phyloP scores from a whole-genome alignment of 2,888 invertebrate species.

The Enchytraeus crypticus region DNA sequence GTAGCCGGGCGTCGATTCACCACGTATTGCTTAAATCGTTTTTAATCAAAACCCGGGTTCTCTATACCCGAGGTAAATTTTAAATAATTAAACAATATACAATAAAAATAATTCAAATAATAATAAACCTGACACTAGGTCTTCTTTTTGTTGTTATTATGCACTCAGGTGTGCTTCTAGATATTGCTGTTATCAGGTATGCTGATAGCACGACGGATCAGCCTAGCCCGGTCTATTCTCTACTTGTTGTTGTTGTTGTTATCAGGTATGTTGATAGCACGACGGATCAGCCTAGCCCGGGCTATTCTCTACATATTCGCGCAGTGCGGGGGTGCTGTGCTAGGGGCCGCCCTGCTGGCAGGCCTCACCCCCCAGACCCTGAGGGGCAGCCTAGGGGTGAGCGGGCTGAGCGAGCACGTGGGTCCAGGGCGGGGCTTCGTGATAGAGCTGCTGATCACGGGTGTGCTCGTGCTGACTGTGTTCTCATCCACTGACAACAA shows the following conservation, averaged over 20 bases:
- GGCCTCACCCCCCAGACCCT: constrained; percentile 15
- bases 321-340: constrained; percentile 70
- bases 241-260: too few relatives aligned
- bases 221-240: constrained; percentile 51
- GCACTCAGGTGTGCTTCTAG: too few relatives aligned
- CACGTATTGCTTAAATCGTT: too few relatives aligned
- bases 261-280: constrained; percentile 64
- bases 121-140: too few relatives aligned
- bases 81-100: too few relatives aligned
- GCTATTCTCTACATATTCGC: constrained; percentile 61
- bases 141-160: too few relatives aligned
- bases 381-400: constrained; percentile 12
- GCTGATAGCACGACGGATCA: constrained; percentile 68
- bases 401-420: constrained; percentile 3
- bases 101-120: too few relatives aligned
- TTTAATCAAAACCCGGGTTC: too few relatives aligned
- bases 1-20: too few relatives aligned
- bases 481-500: constrained; percentile 30
- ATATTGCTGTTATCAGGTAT: too few relatives aligned
- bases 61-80: too few relatives aligned
- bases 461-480: constrained; percentile 31
- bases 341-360: constrained; percentile 36
- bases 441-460: constrained; percentile 30
- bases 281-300: constrained; percentile 61
- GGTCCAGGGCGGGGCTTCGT: constrained; percentile 16